Evolutionary conservation across 2,797 vertebrate species (phyloP), one percentile per base, ranked within the genome.

Genomic region (Champsocephalus esox): DNA sequence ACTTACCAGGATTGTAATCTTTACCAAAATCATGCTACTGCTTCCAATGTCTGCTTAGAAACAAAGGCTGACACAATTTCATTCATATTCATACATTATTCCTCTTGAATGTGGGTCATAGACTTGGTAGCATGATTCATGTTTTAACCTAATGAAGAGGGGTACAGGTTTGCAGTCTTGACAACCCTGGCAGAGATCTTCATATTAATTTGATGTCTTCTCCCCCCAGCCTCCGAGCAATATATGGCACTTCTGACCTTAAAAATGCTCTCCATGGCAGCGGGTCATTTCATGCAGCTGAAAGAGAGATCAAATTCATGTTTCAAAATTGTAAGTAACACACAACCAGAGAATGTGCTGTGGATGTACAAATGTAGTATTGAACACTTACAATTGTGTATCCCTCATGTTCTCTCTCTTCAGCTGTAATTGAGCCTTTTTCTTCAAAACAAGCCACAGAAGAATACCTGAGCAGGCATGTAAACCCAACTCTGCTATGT

Each of bases 231-330:
- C 93, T 99, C 50, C 96, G 98, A 92, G 97, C 97, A 32, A 94
- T 94, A 83, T 99, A 97, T 78, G 98, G 97, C 52, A 97, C 95
- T 4, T 97, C 96, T 85, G 97, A 98, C 11, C 87, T 99, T 60
- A 94, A 95, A 81, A 99, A 99, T 6, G 97, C 94, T 0, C 93
- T 99, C 72, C 98, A 99, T 4, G 98, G 97, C 79, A 99, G 98
- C 66, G 84, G 93, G 28, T 96, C 92, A 21, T 93, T 95, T 87
- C 88, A 89, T 46, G 91, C 94, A 48, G 96, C 98, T 50, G 96
- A 97, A 90, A 95, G 91, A 57, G 98, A 99, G 92, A 97, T 99
- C 79, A 93, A 91, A 76, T 98, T 98, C 86, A 95, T 99, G 90
- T 99, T 99, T 88, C 96, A 97, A 83, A 94, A 95, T 88, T 94